Conservation (phyloP, 2,888 invertebrate genomes). For the Sialis fuliginosa region DNA sequence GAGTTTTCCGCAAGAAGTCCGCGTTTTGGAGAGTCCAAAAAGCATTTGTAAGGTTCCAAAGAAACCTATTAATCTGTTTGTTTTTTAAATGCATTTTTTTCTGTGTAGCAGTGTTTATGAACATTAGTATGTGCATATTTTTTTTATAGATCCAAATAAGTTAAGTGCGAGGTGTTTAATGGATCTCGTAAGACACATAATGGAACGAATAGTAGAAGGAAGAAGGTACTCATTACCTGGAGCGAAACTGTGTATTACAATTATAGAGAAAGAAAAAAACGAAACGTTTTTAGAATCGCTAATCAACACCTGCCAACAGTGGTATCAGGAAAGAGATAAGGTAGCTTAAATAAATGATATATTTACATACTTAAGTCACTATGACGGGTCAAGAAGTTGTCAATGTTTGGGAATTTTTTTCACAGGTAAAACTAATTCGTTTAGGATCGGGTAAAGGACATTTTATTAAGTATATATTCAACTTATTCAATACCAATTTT, state of each 20-base stretch:
- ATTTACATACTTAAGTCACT: background rate
- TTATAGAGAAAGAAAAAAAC: conserved; percentile 72
- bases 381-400: no score
- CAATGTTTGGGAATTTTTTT: no score
- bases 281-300: conserved; percentile 81
- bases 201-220: conserved; percentile 66
- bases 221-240: conserved; percentile 64
- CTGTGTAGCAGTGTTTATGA: background rate
- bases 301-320: conserved; percentile 77
- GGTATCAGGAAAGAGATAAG: conserved; percentile 71
- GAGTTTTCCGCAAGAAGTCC: no score
- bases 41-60: no score
- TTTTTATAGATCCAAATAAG: conserved; percentile 51
- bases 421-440: no score
- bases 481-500: no score
- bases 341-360: conserved; percentile 23
- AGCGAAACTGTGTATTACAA: conserved; percentile 68
- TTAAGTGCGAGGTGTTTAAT: conserved; percentile 56
- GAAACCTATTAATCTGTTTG: no score
- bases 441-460: no score
- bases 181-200: conserved; percentile 68
- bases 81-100: no score
- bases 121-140: background rate
- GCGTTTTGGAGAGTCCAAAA: no score
- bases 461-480: no score